Evolutionary conservation across 2,113 vertebrate genomes (phyloP).

Genomic region (Terrapene triunguis): DNA sequence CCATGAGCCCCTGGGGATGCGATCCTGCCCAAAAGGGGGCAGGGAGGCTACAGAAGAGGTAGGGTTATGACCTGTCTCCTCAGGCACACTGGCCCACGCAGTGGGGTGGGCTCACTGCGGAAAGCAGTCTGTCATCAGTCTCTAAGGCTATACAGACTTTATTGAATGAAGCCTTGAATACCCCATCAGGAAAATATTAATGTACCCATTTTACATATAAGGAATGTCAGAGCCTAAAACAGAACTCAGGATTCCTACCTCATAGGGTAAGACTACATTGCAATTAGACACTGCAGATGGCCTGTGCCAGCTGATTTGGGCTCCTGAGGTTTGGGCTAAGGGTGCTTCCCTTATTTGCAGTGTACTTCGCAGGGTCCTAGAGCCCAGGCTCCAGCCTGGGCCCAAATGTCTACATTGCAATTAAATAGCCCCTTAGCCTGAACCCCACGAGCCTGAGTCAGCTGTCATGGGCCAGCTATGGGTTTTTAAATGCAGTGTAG

Average conservation of each 20-base stretch:
- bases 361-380: background rate
- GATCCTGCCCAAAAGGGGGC: background rate
- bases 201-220: background rate
- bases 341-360: background rate
- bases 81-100: background rate
- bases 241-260: background rate
- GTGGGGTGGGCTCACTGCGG: background rate
- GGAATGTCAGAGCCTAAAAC: background rate
- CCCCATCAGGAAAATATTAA: background rate
- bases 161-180: background rate
- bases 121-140: rapidly evolving
- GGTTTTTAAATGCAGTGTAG: too few relatives aligned
- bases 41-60: background rate
- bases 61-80: background rate
- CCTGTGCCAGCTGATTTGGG: background rate
- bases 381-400: too few relatives aligned
- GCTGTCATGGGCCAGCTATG: too few relatives aligned
- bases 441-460: too few relatives aligned
- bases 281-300: background rate
- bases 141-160: background rate
- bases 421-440: too few relatives aligned
- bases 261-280: background rate
- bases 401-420: too few relatives aligned
- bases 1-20: too few relatives aligned
- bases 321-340: background rate